Conservation (phyloP, 2,797 vertebrate species). For the Clarias laeviceps region DNA sequence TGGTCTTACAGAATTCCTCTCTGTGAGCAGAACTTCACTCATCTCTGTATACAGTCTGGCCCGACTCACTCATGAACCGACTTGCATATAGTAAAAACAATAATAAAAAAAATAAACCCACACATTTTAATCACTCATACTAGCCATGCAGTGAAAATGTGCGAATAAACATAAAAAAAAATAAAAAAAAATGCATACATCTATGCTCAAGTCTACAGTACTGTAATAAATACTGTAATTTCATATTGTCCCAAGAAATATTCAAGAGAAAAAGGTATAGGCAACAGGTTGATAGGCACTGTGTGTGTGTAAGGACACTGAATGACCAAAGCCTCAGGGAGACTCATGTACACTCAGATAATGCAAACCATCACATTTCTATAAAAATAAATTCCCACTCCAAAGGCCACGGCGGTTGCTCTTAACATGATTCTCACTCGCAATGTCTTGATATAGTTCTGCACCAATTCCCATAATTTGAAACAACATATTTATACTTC, state of each 20-base stretch:
- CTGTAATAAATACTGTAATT: conserved; percentile 65
- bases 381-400: conserved; percentile 65
- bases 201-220: conserved; percentile 56
- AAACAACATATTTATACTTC: conserved; percentile 41
- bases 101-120: not conserved
- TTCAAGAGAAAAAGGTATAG: conserved; percentile 59
- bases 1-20: conserved; percentile 43
- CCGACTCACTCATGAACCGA: conserved; percentile 29
- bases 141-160: conserved; percentile 57
- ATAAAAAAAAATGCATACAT: conserved; percentile 40
- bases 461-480: conserved; percentile 60
- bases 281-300: conserved; percentile 70
- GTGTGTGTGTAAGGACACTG: conserved; percentile 59
- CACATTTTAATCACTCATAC: conserved; percentile 23
- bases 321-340: conserved; percentile 48
- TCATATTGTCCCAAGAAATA: conserved; percentile 48
- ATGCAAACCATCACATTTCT: conserved; percentile 67
- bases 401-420: conserved; percentile 71
- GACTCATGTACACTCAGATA: conserved; percentile 69
- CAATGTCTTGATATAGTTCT: conserved; percentile 44
- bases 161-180: conserved; percentile 12
- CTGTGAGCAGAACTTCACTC: not conserved
- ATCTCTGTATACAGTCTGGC: conserved; percentile 16
- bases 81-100: conserved; percentile 51
- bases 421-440: conserved; percentile 42